Evolutionary conservation across 1,140 invertebrate genomes (phyloP), one percentile per base, ranked within the genome.

Genomic region (Zaprionus kolodkinae): DNA sequence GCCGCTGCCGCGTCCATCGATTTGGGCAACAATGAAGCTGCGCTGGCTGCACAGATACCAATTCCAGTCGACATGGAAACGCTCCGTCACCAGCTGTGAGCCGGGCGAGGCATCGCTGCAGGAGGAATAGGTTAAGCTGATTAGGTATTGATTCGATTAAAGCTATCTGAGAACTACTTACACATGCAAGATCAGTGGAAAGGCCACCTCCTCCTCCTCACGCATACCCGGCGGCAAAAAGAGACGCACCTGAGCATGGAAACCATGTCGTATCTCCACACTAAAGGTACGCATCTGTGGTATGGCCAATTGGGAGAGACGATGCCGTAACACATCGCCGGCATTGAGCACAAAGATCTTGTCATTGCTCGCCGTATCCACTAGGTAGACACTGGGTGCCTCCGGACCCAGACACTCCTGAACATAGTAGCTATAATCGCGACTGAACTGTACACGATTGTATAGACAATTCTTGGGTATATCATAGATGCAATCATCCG

Each of bases 181-280:
- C 96, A 97, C 95, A 69, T 96, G 94, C 27, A 97, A 92, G 0
- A 97, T 94, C n/a, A 97, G 85, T 0, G 97, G 97, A 89, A 97
- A 97, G 9, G 95, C 95, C 40, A 96, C 94, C 76, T 97, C 96
- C 86, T 98, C 96, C 52, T 96, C 95, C 81, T 97, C 96, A 59
- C 95, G 93, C 69, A 97, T 94, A n/a, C 96, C 95, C 0, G 96
- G 96, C 1, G 96, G 96, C 48, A 97, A 91, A 65, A 95, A 94
- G 4, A 97, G 93, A 10, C 95, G 94, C 0, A 97, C 96, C 67
- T 93, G 93, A 15, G 93, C 93, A 40, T 93, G 92, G 75, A 93
- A 93, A 1, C 93, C 93, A 50, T 93, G 92, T 0, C 91, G 83
- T 12, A 94, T 94, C 91, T 94, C 94, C 4, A 95, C 94, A 62